phyloP scores from a whole-genome alignment of 1,140 invertebrate genomes.

The Bombus terrestris region DNA sequence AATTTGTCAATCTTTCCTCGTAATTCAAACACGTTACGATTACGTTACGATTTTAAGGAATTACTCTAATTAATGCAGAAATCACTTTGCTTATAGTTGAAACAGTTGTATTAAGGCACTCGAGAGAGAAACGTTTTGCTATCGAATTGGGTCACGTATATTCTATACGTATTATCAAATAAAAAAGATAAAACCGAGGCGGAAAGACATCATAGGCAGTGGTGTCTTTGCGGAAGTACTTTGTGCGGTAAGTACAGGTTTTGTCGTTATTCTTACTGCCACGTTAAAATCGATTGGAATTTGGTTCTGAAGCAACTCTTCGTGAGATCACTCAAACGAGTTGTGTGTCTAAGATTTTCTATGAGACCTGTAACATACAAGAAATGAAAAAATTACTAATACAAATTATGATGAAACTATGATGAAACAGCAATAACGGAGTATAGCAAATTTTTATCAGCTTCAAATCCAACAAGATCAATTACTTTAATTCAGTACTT shows the following conservation, averaged over 20 bases:
- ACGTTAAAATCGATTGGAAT: not conserved
- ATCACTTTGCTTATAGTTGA: not conserved
- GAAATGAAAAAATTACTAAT: not conserved
- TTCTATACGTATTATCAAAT: not conserved
- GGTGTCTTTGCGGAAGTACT: conserved; percentile 39
- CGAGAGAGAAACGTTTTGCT: not conserved
- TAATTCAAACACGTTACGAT: too few species aligned
- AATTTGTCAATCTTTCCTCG: too few species aligned
- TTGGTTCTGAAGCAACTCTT: conserved; percentile 14
- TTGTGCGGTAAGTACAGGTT: conserved; percentile 42
- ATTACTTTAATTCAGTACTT: too few species aligned
- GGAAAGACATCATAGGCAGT: conserved; percentile 40
- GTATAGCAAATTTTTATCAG: not conserved
- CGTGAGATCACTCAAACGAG: conserved; percentile 51
- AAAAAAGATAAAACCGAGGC: not conserved
- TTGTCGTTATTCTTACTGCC: not conserved
- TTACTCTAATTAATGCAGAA: not conserved
- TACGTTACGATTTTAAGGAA: not conserved
- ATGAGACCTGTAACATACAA: conserved; percentile 24
- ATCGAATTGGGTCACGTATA: not conserved
- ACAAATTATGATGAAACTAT: too few species aligned
- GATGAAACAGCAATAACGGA: too few species aligned
- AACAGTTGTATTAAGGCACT: not conserved
- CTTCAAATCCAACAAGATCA: not conserved
- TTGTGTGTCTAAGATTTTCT: not conserved